Conservation (phyloP, 2,113 vertebrate genomes). For the Nibea coibor region DNA sequence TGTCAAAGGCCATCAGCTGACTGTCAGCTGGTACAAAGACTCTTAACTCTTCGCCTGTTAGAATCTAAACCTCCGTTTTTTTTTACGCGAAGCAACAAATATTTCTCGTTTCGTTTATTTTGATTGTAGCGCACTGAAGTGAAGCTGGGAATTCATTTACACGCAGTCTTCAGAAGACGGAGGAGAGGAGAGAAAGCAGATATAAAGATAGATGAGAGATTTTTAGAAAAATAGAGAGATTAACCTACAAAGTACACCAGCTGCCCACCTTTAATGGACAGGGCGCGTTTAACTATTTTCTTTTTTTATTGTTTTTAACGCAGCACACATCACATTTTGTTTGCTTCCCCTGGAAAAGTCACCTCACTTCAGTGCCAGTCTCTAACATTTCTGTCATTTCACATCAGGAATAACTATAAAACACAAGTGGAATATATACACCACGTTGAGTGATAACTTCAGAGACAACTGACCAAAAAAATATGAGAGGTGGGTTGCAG, state of each 20-base stretch:
- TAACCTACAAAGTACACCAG: background rate
- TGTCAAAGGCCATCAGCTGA: conserved; percentile 94
- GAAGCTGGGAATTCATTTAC: background rate
- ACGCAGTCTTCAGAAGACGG: too few species aligned
- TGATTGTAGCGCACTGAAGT: background rate
- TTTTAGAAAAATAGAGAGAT: background rate
- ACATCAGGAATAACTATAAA: background rate
- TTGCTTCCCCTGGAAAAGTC: background rate
- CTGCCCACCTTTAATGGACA: background rate
- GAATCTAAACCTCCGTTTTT: background rate
- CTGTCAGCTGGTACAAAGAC: conserved; percentile 88
- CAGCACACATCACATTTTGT: background rate
- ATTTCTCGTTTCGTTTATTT: background rate
- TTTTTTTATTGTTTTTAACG: background rate
- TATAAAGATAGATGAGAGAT: background rate
- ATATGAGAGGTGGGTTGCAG: conserved; percentile 40
- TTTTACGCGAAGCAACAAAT: background rate
- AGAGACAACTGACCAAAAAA: background rate
- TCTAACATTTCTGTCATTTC: background rate
- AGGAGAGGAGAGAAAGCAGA: background rate
- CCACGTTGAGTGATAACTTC: background rate
- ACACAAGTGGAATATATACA: background rate
- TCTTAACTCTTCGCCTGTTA: conserved; percentile 78
- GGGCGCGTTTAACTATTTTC: background rate
- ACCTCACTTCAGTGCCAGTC: background rate